Conservation (phyloP, 2,797 vertebrate species). For the Anniella stebbinsi region DNA sequence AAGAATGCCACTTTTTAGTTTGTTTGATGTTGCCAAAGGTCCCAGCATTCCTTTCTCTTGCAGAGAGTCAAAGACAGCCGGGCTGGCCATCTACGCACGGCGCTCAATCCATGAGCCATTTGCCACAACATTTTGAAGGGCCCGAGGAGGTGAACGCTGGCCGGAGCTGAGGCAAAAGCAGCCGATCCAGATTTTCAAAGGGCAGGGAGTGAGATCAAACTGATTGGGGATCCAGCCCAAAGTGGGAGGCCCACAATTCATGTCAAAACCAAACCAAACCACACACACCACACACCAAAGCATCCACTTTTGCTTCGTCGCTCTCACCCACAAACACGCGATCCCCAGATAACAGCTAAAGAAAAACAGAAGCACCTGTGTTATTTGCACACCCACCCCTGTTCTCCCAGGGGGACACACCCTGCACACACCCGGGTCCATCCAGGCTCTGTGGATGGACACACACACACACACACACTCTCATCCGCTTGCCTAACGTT, state of each 20-base stretch:
- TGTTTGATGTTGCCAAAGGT: too few species aligned
- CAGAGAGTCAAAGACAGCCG: not conserved
- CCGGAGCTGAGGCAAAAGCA: not conserved
- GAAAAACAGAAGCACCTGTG: conserved; percentile 8
- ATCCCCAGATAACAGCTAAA: conserved; percentile 1
- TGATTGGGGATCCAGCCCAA: not conserved
- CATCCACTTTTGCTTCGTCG: not conserved
- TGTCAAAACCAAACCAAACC: not conserved
- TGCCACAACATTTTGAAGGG: not conserved
- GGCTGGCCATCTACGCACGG: too few species aligned
- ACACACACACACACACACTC: not conserved
- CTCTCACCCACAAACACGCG: not conserved
- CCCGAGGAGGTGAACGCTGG: not conserved
- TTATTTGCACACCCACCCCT: not conserved
- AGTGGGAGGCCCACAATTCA: not conserved
- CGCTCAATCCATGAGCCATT: not conserved
- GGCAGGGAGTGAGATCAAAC: not conserved
- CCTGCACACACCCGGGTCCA: conserved; percentile 1
- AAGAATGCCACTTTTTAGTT: not conserved
- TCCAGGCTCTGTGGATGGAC: not conserved
- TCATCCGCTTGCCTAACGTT: not conserved
- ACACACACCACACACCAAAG: not conserved
- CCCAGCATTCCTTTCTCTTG: not conserved
- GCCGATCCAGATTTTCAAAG: not conserved
- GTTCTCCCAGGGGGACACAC: conserved; percentile 8